Conservation (phyloP, 2,888 invertebrate species). For the Antheraea yamamai region DNA sequence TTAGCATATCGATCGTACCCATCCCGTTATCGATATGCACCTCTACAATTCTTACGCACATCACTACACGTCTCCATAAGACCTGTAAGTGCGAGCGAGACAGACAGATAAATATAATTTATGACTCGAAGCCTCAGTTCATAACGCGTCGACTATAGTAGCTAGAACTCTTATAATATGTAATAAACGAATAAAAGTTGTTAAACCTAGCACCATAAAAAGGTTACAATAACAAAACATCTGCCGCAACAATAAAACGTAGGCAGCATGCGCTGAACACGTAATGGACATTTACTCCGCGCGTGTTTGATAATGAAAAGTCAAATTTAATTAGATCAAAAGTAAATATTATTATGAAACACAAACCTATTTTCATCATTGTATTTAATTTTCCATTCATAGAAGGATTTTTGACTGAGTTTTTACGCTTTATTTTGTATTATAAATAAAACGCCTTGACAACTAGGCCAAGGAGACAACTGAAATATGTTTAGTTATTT, state of each 20-base stretch:
- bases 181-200: constrained; percentile 39
- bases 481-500: not conserved
- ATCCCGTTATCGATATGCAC: too few relatives aligned
- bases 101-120: too few relatives aligned
- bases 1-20: too few relatives aligned
- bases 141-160: too few relatives aligned
- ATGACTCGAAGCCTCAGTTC: too few relatives aligned
- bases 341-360: not conserved
- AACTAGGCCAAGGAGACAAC: constrained; percentile 1
- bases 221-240: constrained; percentile 8
- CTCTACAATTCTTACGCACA: too few relatives aligned
- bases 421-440: not conserved
- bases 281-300: constrained; percentile 7
- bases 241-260: not conserved
- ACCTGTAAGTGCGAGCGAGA: too few relatives aligned
- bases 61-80: too few relatives aligned
- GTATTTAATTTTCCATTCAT: not conserved
- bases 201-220: constrained; percentile 17
- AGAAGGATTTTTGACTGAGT: not conserved
- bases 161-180: not conserved
- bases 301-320: constrained; percentile 11
- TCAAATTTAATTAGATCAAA: not conserved
- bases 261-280: constrained; percentile 4
- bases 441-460: not conserved
- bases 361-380: not conserved